These are phyloP conservation scores for Phacellophora camtschatica DNA, from an alignment of 30 jellyfish, hydroid and myxozoan species.

Conservation along the genomic window DNA sequence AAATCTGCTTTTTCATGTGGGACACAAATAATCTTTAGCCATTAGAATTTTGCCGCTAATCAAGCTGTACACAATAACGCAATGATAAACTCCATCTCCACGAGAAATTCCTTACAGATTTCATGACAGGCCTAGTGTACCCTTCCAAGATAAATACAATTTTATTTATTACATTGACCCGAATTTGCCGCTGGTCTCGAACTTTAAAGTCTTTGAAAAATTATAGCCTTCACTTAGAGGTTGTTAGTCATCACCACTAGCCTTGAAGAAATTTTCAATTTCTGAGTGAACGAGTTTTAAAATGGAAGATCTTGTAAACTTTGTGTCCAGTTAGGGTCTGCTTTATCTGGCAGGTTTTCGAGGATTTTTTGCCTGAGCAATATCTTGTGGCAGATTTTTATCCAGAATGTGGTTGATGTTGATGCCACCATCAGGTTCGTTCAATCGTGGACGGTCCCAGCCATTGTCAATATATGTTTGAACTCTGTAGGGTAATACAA, in stretches of 20 bases:
- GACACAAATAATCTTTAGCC: slow-evolving; percentile 13
- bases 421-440: neutral
- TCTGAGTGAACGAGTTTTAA: neutral
- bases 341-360: neutral
- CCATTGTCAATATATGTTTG: neutral
- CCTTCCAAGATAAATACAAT: slow-evolving; percentile 12
- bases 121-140: slow-evolving; percentile 6
- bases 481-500: neutral
- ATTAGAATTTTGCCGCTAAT: neutral
- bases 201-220: neutral
- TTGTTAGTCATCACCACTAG: neutral
- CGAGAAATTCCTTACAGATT: neutral
- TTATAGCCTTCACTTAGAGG: neutral
- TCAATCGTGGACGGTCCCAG: neutral
- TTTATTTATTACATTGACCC: neutral
- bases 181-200: slow-evolving; percentile 1
- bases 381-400: neutral
- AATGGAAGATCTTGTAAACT: neutral
- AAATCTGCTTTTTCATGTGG: neutral
- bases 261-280: neutral
- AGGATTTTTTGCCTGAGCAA: neutral
- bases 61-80: neutral
- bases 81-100: neutral
- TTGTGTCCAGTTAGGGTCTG: neutral
- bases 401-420: neutral